Evolutionary conservation across 2,797 vertebrate genomes (phyloP).

Genomic region (Xerus rutilus): DNA sequence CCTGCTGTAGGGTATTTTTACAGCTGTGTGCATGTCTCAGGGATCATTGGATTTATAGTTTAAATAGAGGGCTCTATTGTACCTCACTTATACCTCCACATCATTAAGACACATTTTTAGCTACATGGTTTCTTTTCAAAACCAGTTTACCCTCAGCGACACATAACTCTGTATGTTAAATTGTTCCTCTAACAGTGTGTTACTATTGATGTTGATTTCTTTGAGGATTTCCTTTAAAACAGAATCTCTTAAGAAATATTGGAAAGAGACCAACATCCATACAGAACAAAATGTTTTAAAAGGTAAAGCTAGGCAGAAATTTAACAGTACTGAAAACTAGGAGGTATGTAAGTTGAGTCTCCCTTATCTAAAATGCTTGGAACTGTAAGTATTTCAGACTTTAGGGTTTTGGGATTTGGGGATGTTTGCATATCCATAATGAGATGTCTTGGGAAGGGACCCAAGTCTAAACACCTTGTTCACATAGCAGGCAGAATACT

Average conservation of each 20-base stretch:
- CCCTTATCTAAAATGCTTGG: background rate
- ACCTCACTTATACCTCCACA: background rate
- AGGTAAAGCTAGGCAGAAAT: background rate
- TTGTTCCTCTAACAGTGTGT: background rate
- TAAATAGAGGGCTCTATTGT: background rate
- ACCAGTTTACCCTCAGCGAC: background rate
- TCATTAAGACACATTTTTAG: background rate
- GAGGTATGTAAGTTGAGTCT: background rate
- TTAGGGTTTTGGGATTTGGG: background rate
- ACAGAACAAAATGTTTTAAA: background rate
- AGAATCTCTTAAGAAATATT: background rate
- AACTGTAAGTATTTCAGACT: background rate
- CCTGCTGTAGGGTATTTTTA: background rate
- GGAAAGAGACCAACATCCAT: background rate
- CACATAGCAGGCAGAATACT: background rate
- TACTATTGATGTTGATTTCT: background rate
- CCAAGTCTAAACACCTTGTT: background rate
- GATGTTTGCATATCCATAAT: no score
- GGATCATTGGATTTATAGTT: background rate
- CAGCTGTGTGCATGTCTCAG: background rate
- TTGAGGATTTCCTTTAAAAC: background rate
- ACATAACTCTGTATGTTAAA: background rate
- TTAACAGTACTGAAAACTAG: background rate
- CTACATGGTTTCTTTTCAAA: constrained; percentile 20
- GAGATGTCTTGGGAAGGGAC: no score